phyloP scores from a whole-genome alignment of 1,140 invertebrate genomes.

The Batillaria attramentaria region DNA sequence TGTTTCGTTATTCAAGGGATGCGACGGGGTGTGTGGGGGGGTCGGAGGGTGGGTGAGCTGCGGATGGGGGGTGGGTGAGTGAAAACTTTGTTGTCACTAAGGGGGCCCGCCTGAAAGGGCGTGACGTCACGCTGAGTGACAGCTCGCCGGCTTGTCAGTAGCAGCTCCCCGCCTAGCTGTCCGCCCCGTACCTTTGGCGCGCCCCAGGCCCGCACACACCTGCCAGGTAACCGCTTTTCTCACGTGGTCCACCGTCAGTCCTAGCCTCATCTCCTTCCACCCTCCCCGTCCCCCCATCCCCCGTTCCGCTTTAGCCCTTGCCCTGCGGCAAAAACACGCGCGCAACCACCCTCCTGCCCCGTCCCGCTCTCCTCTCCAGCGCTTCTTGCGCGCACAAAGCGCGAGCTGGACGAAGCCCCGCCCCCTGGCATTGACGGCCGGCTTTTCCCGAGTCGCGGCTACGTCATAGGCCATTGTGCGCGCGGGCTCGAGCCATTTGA shows the following conservation, averaged over 20 bases:
- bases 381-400: neutral
- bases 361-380: neutral
- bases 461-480: neutral
- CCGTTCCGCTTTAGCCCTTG: neutral
- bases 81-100: no score
- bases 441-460: neutral
- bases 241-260: neutral
- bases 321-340: neutral
- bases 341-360: neutral
- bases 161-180: no score
- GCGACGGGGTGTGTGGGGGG: no score
- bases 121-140: slow-evolving; percentile 16
- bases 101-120: no score
- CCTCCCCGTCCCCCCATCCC: neutral
- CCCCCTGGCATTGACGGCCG: neutral
- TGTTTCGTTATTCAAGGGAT: no score
- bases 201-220: neutral
- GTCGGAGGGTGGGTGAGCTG: no score
- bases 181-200: no score
- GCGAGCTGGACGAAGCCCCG: neutral
- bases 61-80: no score
- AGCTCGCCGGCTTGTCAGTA: neutral
- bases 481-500: neutral
- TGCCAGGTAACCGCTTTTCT: neutral
- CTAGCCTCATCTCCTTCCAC: neutral